phyloP scores from a whole-genome alignment of 2,888 invertebrate genomes.

The Gasteruption jaculator region DNA sequence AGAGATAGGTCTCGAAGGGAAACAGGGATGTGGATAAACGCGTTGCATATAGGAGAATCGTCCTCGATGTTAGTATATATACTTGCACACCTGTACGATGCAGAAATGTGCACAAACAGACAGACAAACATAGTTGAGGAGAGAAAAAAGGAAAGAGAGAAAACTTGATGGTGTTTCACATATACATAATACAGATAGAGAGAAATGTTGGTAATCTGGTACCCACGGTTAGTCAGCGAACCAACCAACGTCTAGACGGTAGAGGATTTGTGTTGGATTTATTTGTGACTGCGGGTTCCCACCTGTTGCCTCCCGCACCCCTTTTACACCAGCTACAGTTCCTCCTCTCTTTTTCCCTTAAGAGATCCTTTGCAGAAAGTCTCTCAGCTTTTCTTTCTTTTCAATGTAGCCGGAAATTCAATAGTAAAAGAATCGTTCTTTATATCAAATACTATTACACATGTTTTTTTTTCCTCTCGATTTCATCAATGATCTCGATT shows the following conservation, averaged over 20 bases:
- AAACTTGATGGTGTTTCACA: conserved; percentile 19
- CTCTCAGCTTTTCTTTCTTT: no score
- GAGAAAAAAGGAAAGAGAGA: conserved; percentile 1
- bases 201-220: conserved; percentile 32
- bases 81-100: conserved; percentile 17
- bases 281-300: conserved; percentile 45
- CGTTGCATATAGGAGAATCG: no score
- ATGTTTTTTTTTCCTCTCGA: no score
- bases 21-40: conserved; percentile 14
- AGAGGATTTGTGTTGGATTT: conserved; percentile 44
- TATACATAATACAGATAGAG: conserved; percentile 4
- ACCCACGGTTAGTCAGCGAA: conserved; percentile 39
- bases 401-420: no score
- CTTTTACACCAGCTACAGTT: no score
- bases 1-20: conserved; percentile 14
- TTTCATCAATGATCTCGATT: no score
- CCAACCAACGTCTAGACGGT: conserved; percentile 42
- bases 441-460: no score
- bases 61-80: no score
- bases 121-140: conserved; percentile 21
- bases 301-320: conserved; percentile 47
- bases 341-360: no score
- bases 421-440: no score
- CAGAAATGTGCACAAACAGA: conserved; percentile 21
- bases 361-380: no score